A percentile compares a stretch with the other conserved stretches of the same genome.
Evolutionary conservation across 2,888 invertebrate species (phyloP).

Genomic region (Criorhina ranunculi): DNA sequence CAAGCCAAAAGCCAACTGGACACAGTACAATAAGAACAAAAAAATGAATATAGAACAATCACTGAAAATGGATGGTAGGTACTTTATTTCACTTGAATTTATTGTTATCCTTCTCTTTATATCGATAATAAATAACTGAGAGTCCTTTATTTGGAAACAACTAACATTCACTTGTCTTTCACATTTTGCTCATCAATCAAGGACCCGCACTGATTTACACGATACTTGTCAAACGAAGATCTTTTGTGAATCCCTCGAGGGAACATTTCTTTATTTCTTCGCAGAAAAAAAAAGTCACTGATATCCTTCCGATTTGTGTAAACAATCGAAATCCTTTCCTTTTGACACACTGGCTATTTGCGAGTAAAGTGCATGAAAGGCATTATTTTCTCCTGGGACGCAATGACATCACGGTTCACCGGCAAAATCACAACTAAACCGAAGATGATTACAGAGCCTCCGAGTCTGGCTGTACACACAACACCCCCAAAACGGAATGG

Average conservation of each 20-base stretch:
- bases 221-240: conserved; percentile 50
- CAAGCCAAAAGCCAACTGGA: conserved; percentile 67
- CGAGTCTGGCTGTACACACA: conserved; percentile 60
- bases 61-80: conserved; percentile 30
- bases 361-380: conserved; percentile 29
- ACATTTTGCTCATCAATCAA: conserved; percentile 66
- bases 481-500: conserved; percentile 46
- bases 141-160: conserved; percentile 27
- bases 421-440: conserved; percentile 75
- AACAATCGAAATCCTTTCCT: conserved; percentile 44
- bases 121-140: conserved; percentile 17
- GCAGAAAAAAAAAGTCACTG: conserved; percentile 60
- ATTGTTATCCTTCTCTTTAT: conserved; percentile 43
- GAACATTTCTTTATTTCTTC: conserved; percentile 39
- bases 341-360: background rate
- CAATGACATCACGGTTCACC: conserved; percentile 74
- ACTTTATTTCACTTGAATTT: conserved; percentile 29
- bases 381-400: conserved; percentile 58
- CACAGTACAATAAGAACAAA: conserved; percentile 44
- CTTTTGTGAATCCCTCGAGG: conserved; percentile 28
- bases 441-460: conserved; percentile 69
- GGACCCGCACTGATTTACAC: conserved; percentile 53
- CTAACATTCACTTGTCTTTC: conserved; percentile 64
- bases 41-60: conserved; percentile 40
- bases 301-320: conserved; percentile 60